Base-by-base conservation (phyloP, 2,113 vertebrate species). In the Sarotherodon lohbergeri region DNA sequence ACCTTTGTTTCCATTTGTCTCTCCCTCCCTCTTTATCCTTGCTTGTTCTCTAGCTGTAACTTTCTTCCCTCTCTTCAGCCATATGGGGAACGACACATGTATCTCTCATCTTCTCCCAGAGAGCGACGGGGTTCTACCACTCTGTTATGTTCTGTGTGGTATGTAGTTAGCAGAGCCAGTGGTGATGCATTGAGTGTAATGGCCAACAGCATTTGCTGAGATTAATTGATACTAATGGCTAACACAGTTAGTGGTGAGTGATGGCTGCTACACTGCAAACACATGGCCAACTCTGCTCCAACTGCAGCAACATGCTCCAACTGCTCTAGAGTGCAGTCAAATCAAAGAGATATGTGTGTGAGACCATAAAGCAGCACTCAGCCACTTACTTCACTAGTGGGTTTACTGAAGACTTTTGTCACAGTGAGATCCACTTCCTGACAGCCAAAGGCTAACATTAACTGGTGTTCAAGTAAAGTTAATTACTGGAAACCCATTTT, bases 211-310 rank as follows among this genome's bases (percentile, higher is more conserved):
- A 83, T 93, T 94, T 93, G 90, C 82, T 90, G 90, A 93, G 94
- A 95, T 95, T 95, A 95, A 95, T 94, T 95, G 94, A 94, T 95
- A 88, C 94, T 94, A 96, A 96, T 94, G 92, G 93, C 88, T 90
- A 90, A 95, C 91, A 80, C 91, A 90, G 92, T 94, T 93, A 94
- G 92, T 50, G 41, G 83, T 93, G 93, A 95, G 89, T 71, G 93
- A 95, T 95, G 86, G 89, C 94, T 88, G 90, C 90, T 91, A 79
- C 85, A 10, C 80, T 22, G 79, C 90, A 91, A 90, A 90, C 87
- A 86, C 93, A 84, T 91, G 54, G 88, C 55, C 55, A 82, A 88
- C 84, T 90, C 29, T 59, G 81, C 81, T 85, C 88, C 82, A 83
- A 56, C 86, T 88, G 88, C 91, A 88, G 84, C 76, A 76, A 13